Evolutionary conservation across 1,140 invertebrate genomes (phyloP).

Genomic region (Drosophila hydei): DNA sequence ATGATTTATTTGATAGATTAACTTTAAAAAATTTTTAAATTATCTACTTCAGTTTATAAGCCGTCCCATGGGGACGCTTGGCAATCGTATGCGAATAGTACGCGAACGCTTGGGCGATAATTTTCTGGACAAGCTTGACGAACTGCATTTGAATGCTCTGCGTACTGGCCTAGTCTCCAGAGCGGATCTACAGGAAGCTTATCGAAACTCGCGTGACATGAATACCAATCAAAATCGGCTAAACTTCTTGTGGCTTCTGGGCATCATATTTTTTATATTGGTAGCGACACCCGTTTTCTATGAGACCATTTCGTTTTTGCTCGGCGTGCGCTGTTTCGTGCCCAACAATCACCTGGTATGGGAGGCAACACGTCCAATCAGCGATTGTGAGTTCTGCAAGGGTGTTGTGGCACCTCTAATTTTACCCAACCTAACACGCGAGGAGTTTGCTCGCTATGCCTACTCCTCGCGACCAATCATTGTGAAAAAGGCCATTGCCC

Average conservation of each 20-base stretch:
- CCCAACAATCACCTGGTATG: slow-evolving; percentile 93
- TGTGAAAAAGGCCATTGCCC: slow-evolving; percentile 89
- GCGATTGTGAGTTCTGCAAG: slow-evolving; percentile 89
- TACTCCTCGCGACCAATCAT: slow-evolving; percentile 93
- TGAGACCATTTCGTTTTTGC: slow-evolving; percentile 76
- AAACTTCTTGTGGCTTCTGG: slow-evolving; percentile 72
- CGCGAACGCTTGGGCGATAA: slow-evolving; percentile 66
- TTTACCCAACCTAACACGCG: slow-evolving; percentile 87
- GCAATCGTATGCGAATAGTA: slow-evolving; percentile 51
- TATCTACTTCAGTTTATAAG: slow-evolving; percentile 60
- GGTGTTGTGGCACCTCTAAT: slow-evolving; percentile 87
- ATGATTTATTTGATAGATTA: slow-evolving; percentile 3
- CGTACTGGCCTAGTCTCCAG: slow-evolving; percentile 71
- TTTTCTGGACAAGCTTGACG: slow-evolving; percentile 65
- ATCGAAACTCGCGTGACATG: slow-evolving; percentile 65
- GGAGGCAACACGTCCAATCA: slow-evolving; percentile 93
- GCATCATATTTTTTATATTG: slow-evolving; percentile 78
- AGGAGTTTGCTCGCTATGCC: slow-evolving; percentile 88
- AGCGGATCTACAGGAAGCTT: slow-evolving; percentile 72
- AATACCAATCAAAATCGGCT: slow-evolving; percentile 61
- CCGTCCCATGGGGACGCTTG: slow-evolving; percentile 62
- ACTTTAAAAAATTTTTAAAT: not conserved
- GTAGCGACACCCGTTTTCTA: slow-evolving; percentile 75
- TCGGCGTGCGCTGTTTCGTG: slow-evolving; percentile 89
- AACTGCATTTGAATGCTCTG: slow-evolving; percentile 65